These are phyloP conservation scores for Orientallactaga sibirica DNA, from an alignment of 2,797 vertebrate genomes.

Conservation along the genomic window DNA sequence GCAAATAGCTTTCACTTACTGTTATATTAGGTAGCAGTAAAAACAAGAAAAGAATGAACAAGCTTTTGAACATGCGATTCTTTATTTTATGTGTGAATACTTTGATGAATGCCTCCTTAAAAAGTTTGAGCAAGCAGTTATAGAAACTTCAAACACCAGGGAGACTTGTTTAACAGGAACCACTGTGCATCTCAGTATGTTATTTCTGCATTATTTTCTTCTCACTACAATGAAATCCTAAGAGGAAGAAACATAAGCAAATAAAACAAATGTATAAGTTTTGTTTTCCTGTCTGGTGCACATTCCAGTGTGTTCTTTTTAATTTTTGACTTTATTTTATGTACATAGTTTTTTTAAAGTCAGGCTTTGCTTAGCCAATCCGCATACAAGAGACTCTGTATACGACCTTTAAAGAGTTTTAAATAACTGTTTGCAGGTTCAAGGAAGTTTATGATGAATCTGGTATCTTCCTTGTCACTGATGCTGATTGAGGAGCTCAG, in stretches of 20 bases:
- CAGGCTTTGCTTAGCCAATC: neutral
- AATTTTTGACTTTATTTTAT: constrained; percentile 11
- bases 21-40: constrained; percentile 70
- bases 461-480: neutral
- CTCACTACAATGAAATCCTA: neutral
- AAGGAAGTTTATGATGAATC: neutral
- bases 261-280: neutral
- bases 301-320: neutral
- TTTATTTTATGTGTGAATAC: constrained; percentile 69
- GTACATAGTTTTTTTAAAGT: neutral
- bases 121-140: constrained; percentile 67
- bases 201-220: neutral
- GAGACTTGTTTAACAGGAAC: constrained; percentile 9
- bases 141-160: constrained; percentile 50
- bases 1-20: constrained; percentile 67
- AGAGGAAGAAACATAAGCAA: neutral
- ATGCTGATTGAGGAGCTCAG: neutral
- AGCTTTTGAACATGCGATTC: constrained; percentile 60
- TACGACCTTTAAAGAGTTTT: neutral
- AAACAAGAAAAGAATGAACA: constrained; percentile 68
- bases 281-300: neutral
- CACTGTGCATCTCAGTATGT: neutral
- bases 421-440: neutral
- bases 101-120: constrained; percentile 67
- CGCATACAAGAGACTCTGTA: neutral